A percentile compares a stretch with the other conserved stretches of the same genome.
These are phyloP conservation scores for Acipenser transmontanus DNA, from an alignment of 2,797 vertebrate species.

Conservation along the genomic window DNA sequence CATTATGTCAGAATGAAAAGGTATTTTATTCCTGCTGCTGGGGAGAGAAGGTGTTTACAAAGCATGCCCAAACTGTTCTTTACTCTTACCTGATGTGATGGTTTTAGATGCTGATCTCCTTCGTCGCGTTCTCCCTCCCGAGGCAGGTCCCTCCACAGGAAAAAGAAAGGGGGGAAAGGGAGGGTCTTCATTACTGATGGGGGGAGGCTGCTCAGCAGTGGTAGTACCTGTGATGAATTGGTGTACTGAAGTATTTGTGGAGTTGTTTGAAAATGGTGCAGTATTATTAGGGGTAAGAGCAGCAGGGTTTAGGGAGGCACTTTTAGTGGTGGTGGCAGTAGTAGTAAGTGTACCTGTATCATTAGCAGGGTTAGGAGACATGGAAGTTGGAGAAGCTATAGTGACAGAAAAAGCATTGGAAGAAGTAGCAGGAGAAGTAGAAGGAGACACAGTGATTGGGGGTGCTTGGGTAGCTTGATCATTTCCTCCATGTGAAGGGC, in stretches of 20 bases:
- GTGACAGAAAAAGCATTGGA: not conserved
- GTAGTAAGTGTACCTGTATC: not conserved
- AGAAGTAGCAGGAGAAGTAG: not conserved
- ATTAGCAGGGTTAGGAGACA: constrained; percentile 6
- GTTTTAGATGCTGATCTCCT: constrained; percentile 5
- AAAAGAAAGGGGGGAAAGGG: constrained; percentile 4
- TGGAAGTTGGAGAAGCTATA: not conserved
- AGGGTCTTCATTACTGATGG: not conserved
- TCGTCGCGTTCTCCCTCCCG: constrained; percentile 1
- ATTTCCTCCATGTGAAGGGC: not conserved
- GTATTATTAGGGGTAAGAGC: constrained; percentile 3
- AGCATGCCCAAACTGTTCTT: no score
- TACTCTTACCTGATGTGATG: no score
- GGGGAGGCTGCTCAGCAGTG: no score
- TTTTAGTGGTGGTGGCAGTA: constrained; percentile 7
- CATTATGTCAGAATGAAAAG: no score
- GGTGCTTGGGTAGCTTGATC: constrained; percentile 11
- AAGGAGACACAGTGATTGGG: not conserved
- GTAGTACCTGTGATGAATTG: not conserved
- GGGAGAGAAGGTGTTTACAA: no score
- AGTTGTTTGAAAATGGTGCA: not conserved
- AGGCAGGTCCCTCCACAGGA: constrained; percentile 8
- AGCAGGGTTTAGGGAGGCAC: not conserved
- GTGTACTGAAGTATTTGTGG: not conserved
- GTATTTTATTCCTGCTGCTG: no score